These are phyloP conservation scores for Volucella zonaria DNA, from an alignment of 2,888 invertebrate genomes.

Conservation along the genomic window DNA sequence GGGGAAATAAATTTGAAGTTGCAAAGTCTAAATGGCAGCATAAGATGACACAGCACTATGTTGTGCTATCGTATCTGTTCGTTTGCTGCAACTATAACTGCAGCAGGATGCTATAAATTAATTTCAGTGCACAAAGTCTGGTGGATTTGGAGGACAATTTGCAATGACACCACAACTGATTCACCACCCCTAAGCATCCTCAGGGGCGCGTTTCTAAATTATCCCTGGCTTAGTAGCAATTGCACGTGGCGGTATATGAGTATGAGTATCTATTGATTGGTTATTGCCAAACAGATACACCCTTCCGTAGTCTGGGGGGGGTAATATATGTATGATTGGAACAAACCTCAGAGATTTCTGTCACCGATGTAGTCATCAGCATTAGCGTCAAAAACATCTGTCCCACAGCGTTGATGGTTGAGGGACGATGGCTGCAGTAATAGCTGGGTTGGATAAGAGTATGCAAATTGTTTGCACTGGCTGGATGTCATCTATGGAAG, in stretches of 20 bases:
- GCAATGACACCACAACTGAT: neutral
- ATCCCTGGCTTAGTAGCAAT: neutral
- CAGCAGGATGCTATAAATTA: slow-evolving; percentile 45
- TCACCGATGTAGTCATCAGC: neutral
- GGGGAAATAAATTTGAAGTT: slow-evolving; percentile 49
- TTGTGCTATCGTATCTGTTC: neutral
- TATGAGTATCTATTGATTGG: slow-evolving; percentile 9
- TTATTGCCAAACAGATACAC: slow-evolving; percentile 13
- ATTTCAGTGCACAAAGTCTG: slow-evolving; percentile 19
- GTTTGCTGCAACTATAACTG: neutral
- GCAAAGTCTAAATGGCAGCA: slow-evolving; percentile 7
- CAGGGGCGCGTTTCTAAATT: slow-evolving; percentile 5
- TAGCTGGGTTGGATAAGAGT: neutral
- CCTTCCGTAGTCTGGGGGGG: neutral
- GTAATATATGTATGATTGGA: slow-evolving; percentile 16
- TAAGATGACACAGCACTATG: slow-evolving; percentile 24
- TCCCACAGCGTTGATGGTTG: neutral
- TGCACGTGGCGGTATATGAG: neutral
- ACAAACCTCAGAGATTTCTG: slow-evolving; percentile 12
- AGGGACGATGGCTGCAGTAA: too few relatives aligned
- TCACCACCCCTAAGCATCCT: neutral
- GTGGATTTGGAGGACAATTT: neutral
- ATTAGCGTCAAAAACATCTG: slow-evolving; percentile 3
- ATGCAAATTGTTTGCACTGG: slow-evolving; percentile 38
- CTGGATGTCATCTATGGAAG: slow-evolving; percentile 46